Evolutionary conservation across 2,113 vertebrate genomes (phyloP).

Genomic region (Ophthalmolycus amberensis): DNA sequence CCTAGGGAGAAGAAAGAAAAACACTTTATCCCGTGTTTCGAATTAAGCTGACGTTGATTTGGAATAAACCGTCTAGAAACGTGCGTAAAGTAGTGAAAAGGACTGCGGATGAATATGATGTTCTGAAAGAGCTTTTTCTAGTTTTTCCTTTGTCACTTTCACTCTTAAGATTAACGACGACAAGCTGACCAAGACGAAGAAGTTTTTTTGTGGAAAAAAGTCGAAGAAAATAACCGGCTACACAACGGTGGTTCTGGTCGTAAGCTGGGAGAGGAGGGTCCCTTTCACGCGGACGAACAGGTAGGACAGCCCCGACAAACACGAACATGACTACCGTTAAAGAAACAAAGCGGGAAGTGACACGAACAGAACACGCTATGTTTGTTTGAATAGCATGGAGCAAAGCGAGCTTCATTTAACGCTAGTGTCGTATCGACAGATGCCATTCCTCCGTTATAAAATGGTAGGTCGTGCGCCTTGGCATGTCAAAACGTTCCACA

Average conservation of each 20-base stretch:
- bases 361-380: not conserved
- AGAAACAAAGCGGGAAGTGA: not conserved
- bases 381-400: not conserved
- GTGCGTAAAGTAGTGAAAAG: conserved; percentile 12
- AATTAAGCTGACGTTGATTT: not conserved
- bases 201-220: conserved; percentile 38
- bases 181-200: conserved; percentile 17
- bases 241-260: not conserved
- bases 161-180: not conserved
- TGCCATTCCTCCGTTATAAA: not conserved
- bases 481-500: not conserved
- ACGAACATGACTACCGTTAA: not conserved
- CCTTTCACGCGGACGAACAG: conserved; percentile 31
- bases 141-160: not conserved
- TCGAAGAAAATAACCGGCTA: conserved; percentile 18
- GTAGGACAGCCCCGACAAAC: conserved; percentile 47
- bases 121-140: not conserved
- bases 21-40: not conserved
- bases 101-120: not conserved
- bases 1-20: not conserved
- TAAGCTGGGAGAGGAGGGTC: conserved; percentile 27
- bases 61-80: not conserved
- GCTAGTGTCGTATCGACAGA: not conserved
- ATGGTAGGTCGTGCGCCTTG: conserved; percentile 21
- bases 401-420: not conserved